These are phyloP conservation scores for Elgonia sp. DNA, from an alignment of 2,888 invertebrate genomes.

Conservation along the genomic window DNA sequence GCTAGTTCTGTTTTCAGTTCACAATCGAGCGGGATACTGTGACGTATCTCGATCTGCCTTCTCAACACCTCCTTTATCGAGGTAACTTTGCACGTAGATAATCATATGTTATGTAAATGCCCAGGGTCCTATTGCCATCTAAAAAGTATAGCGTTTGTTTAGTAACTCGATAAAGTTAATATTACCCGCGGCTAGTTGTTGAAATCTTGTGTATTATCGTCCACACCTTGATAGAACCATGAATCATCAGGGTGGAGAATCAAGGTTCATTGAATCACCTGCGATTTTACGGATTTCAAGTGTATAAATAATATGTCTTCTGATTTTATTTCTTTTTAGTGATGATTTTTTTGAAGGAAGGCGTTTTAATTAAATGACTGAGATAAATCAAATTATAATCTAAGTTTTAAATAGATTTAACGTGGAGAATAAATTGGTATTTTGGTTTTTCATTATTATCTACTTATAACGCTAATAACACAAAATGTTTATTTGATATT, in stretches of 20 bases:
- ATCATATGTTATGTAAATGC: conserved; percentile 85
- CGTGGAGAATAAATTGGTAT: no score
- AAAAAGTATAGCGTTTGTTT: conserved; percentile 84
- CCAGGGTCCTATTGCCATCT: conserved; percentile 82
- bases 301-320: background rate
- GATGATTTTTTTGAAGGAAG: background rate
- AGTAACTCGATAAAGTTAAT: conserved; percentile 82
- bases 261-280: conserved; percentile 51
- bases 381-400: no score
- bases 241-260: conserved; percentile 43
- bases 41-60: conserved; percentile 84
- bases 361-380: no score
- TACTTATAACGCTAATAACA: no score
- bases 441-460: no score
- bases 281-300: background rate
- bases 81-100: conserved; percentile 81
- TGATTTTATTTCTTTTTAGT: background rate
- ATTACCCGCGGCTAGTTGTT: conserved; percentile 54
- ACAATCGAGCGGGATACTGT: conserved; percentile 79
- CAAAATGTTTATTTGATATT: no score
- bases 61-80: conserved; percentile 87
- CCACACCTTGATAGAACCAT: conserved; percentile 62
- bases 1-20: conserved; percentile 83
- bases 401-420: no score
- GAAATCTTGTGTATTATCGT: conserved; percentile 52